Percentiles rank a stretch among this genome's conserved stretches.
These are phyloP conservation scores for Camponotus vicinus DNA, from an alignment of 1,140 invertebrate species.

Conservation along the genomic window DNA sequence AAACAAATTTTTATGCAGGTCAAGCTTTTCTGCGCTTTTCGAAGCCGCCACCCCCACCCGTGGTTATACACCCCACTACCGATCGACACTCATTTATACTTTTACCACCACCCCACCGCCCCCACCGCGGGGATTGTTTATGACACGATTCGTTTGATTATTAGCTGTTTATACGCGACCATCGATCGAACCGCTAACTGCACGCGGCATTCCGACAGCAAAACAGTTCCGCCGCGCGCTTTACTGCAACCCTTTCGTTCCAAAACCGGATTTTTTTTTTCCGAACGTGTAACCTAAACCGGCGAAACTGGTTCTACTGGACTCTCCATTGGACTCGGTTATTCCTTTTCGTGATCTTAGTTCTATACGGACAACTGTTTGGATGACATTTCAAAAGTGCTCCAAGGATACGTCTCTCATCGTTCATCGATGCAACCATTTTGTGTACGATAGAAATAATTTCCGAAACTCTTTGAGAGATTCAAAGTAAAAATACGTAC, in stretches of 20 bases:
- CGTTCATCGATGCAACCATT: slow-evolving; percentile 11
- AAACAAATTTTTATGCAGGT: slow-evolving; percentile 69
- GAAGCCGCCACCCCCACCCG: slow-evolving; percentile 68
- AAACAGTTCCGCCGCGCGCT: slow-evolving; percentile 69
- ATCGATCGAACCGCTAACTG: slow-evolving; percentile 79
- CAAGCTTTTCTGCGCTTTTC: slow-evolving; percentile 76
- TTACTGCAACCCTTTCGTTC: slow-evolving; percentile 72
- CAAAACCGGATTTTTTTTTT: slow-evolving; percentile 51
- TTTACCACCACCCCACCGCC: slow-evolving; percentile 78
- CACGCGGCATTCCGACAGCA: slow-evolving; percentile 76
- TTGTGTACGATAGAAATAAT: slow-evolving; percentile 29
- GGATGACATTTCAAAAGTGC: slow-evolving; percentile 47
- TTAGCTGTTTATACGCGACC: slow-evolving; percentile 84
- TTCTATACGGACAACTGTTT: slow-evolving; percentile 35
- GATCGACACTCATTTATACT: slow-evolving; percentile 82
- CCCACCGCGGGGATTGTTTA: slow-evolving; percentile 79
- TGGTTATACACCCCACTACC: slow-evolving; percentile 74
- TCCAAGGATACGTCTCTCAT: slow-evolving; percentile 34
- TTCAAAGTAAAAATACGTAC: neutral
- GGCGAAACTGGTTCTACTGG: slow-evolving; percentile 68
- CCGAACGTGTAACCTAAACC: slow-evolving; percentile 17
- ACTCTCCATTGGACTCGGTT: slow-evolving; percentile 39
- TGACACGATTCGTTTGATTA: slow-evolving; percentile 85
- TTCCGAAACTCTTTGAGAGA: neutral
- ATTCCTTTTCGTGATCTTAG: slow-evolving; percentile 59